Percentiles rank a stretch among this genome's conserved stretches.
These are phyloP conservation scores for Huso huso DNA, from an alignment of 2,797 vertebrate species.

Conservation along the genomic window DNA sequence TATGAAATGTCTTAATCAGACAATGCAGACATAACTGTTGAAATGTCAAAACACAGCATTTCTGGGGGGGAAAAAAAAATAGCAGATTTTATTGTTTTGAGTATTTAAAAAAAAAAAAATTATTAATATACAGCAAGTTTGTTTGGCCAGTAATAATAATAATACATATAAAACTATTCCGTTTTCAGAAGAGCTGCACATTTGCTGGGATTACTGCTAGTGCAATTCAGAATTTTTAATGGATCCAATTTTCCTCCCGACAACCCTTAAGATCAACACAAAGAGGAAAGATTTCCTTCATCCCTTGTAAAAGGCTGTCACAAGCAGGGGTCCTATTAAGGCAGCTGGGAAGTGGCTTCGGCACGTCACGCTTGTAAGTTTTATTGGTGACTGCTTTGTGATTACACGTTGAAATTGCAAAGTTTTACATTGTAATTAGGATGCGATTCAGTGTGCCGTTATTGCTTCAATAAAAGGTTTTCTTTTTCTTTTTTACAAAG, in stretches of 20 bases:
- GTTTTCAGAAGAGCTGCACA: no score
- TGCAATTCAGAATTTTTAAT: constrained; percentile 65
- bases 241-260: constrained; percentile 77
- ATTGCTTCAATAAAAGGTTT: no score
- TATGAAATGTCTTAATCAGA: no score
- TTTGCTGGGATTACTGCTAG: constrained; percentile 35
- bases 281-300: constrained; percentile 63
- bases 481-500: neutral
- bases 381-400: constrained; percentile 76
- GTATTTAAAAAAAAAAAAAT: no score
- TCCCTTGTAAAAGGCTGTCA: constrained; percentile 65
- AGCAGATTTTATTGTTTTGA: no score
- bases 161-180: no score
- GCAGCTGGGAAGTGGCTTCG: constrained; percentile 68
- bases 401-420: constrained; percentile 62
- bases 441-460: neutral
- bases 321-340: constrained; percentile 81
- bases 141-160: no score
- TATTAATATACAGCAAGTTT: no score
- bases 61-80: no score
- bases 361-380: constrained; percentile 71
- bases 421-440: neutral
- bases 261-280: constrained; percentile 75
- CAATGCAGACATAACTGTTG: no score
- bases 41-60: no score